phyloP scores from a whole-genome alignment of 2,888 invertebrate species.

The Drosophila ochracea region DNA sequence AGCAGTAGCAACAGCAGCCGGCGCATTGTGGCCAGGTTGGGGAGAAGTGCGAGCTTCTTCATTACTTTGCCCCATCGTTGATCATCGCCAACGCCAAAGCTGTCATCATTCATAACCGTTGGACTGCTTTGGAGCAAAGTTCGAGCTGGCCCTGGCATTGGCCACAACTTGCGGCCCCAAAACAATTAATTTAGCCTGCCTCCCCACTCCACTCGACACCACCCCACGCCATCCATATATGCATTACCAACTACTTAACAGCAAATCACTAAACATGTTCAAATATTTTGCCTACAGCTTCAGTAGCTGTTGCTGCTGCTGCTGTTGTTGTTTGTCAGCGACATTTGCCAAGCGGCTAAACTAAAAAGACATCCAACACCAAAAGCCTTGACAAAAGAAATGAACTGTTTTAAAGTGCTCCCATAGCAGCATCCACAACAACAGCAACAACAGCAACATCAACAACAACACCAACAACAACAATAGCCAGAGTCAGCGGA shows the following conservation, averaged over 20 bases:
- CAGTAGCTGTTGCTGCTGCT: slow-evolving; percentile 56
- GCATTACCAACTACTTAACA: slow-evolving; percentile 81
- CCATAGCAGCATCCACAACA: slow-evolving; percentile 40
- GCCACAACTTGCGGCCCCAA: slow-evolving; percentile 40
- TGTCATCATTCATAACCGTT: slow-evolving; percentile 65
- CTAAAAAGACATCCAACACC: slow-evolving; percentile 51
- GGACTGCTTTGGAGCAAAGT: slow-evolving; percentile 20
- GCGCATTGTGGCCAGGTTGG: not conserved
- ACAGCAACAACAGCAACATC: slow-evolving; percentile 9
- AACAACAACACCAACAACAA: slow-evolving; percentile 15
- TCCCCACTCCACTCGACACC: not conserved
- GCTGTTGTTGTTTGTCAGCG: slow-evolving; percentile 39
- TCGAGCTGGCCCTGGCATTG: slow-evolving; percentile 60
- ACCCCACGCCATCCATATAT: slow-evolving; percentile 10
- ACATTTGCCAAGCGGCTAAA: slow-evolving; percentile 75
- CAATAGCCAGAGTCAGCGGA: slow-evolving; percentile 56
- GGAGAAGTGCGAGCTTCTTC: slow-evolving; percentile 16
- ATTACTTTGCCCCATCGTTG: slow-evolving; percentile 60
- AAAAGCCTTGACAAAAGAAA: slow-evolving; percentile 78
- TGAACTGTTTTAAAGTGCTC: slow-evolving; percentile 82
- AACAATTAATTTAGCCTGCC: slow-evolving; percentile 60
- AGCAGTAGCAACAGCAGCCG: slow-evolving; percentile 8
- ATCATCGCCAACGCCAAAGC: slow-evolving; percentile 77
- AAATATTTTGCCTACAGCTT: slow-evolving; percentile 75
- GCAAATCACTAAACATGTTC: slow-evolving; percentile 81